Percentiles rank a stretch among this genome's conserved stretches.
phyloP scores from a whole-genome alignment of 1,140 invertebrate genomes.

The Adelges cooleyi region DNA sequence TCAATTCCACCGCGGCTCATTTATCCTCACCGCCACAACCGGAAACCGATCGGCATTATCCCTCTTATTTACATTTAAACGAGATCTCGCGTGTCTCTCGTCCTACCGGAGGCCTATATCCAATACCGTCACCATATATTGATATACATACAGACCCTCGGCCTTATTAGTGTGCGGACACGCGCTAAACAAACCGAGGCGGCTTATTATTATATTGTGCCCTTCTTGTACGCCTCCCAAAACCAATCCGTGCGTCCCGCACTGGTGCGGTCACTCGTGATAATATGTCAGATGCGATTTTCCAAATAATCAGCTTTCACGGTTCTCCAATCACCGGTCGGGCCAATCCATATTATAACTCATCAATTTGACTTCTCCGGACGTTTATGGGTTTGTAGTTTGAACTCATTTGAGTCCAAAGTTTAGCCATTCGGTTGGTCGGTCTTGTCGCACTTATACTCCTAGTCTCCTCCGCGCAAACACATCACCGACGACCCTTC shows the following conservation, averaged over 20 bases:
- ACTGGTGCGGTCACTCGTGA: constrained; percentile 14
- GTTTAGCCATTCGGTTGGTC: no score
- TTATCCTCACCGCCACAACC: background rate
- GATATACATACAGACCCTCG: background rate
- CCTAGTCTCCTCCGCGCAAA: no score
- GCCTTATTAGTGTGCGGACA: background rate
- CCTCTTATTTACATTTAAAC: constrained; percentile 25
- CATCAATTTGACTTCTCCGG: background rate
- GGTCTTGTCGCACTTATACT: no score
- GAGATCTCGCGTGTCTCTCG: background rate
- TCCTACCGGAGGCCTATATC: background rate
- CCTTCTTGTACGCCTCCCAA: background rate
- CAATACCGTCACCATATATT: background rate
- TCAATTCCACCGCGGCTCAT: background rate
- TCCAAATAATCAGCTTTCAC: constrained; percentile 16
- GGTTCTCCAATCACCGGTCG: background rate
- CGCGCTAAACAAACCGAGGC: background rate
- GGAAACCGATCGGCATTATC: constrained; percentile 4
- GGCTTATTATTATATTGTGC: background rate
- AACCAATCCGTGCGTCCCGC: background rate
- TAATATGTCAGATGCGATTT: constrained; percentile 10
- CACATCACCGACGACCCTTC: no score
- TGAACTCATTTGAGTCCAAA: no score
- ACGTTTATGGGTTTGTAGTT: no score
- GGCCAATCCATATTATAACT: background rate